These are phyloP conservation scores for Lepilemur ruficaudatus DNA, from an alignment of 2,797 vertebrate genomes.

Conservation along the genomic window DNA sequence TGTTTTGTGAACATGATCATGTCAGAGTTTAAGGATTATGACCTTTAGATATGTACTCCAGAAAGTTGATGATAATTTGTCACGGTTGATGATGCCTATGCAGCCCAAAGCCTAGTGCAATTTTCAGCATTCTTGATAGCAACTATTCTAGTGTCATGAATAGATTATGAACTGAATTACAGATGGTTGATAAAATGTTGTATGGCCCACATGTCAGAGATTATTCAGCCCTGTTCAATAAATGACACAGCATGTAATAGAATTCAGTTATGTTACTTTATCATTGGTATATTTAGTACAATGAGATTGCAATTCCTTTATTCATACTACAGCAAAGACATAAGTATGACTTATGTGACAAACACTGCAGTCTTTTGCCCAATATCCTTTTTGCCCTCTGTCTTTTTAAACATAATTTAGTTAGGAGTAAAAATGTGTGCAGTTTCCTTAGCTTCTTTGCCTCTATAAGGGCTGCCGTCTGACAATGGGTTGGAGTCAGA, in stretches of 20 bases:
- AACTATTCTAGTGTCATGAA: background rate
- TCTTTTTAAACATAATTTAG: background rate
- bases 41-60: background rate
- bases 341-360: background rate
- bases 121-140: background rate
- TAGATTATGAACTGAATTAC: background rate
- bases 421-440: background rate
- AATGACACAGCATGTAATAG: background rate
- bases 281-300: background rate
- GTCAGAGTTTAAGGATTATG: background rate
- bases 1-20: background rate
- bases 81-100: background rate
- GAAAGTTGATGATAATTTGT: background rate
- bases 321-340: background rate
- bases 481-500: background rate
- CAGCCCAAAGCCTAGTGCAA: background rate
- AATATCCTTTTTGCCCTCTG: background rate
- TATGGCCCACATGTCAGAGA: background rate
- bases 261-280: background rate
- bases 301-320: background rate
- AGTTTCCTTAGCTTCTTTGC: background rate
- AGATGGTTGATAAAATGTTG: background rate
- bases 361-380: background rate
- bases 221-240: background rate
- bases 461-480: background rate